Percentiles rank a stretch among this genome's conserved stretches.
phyloP scores from a whole-genome alignment of 2,888 invertebrate species.

The Norana najaformis region DNA sequence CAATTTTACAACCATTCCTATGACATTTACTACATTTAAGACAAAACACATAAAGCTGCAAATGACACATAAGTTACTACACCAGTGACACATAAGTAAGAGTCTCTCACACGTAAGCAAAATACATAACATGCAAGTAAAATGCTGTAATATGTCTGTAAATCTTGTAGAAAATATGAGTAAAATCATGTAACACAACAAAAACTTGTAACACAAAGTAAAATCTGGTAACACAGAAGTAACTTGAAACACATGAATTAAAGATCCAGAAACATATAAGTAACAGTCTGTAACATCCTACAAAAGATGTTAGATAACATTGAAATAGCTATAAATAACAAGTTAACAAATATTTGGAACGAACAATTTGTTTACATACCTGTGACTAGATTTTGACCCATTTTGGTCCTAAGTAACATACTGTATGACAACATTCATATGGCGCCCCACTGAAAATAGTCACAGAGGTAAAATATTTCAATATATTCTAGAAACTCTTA shows the following conservation, averaged over 20 bases:
- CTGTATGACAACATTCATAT: too few species aligned
- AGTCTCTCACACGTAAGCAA: background rate
- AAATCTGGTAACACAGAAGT: background rate
- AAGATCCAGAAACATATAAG: background rate
- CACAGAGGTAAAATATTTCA: too few species aligned
- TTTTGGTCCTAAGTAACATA: too few species aligned
- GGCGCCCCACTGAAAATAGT: too few species aligned
- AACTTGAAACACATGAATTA: too few species aligned
- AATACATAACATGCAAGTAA: background rate
- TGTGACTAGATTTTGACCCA: too few species aligned
- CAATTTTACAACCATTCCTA: background rate
- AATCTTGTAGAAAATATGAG: background rate
- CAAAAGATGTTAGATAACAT: background rate
- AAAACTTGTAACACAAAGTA: background rate
- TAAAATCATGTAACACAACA: background rate
- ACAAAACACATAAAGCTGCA: background rate
- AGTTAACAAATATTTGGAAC: background rate
- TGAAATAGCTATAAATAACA: background rate
- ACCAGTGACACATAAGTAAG: background rate
- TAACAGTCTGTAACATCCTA: background rate
- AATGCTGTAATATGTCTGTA: background rate
- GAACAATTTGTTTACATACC: too few species aligned
- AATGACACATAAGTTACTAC: background rate
- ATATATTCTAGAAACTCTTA: too few species aligned
- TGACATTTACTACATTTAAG: background rate